Evolutionary conservation across 2,797 vertebrate species (phyloP).

Genomic region (Sebastes umbrosus): DNA sequence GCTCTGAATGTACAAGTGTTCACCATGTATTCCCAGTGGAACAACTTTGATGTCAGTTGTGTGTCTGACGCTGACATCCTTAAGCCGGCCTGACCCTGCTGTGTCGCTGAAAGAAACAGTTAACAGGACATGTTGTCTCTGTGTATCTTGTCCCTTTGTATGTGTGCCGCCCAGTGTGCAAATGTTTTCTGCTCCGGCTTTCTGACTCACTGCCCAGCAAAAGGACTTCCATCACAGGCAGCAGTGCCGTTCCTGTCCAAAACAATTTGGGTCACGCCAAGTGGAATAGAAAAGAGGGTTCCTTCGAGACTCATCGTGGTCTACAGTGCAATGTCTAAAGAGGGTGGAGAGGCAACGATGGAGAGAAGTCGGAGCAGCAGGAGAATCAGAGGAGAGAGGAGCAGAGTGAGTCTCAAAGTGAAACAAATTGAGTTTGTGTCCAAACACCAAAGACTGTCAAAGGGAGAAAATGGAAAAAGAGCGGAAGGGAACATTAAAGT

Average conservation of each 20-base stretch:
- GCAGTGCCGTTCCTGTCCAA: constrained; percentile 34
- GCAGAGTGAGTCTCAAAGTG: background rate
- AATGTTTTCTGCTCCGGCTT: constrained; percentile 46
- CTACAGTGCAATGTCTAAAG: constrained; percentile 22
- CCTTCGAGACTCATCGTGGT: constrained; percentile 20
- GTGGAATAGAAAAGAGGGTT: constrained; percentile 36
- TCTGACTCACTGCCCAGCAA: constrained; percentile 50
- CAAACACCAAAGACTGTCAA: constrained; percentile 8
- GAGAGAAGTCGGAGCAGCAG: background rate
- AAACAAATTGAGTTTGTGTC: constrained; percentile 29
- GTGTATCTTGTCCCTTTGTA: constrained; percentile 38
- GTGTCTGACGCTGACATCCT: constrained; percentile 39
- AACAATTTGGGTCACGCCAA: constrained; percentile 54
- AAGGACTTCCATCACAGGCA: constrained; percentile 45
- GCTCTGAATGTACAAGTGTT: constrained; percentile 47
- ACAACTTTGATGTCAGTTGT: constrained; percentile 43
- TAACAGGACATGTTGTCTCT: constrained; percentile 53
- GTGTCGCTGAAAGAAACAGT: constrained; percentile 39
- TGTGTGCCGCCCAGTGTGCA: constrained; percentile 18
- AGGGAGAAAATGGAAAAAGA: background rate
- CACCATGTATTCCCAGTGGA: constrained; percentile 27
- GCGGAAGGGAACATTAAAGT: background rate
- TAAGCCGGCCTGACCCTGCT: constrained; percentile 28
- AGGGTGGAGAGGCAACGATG: constrained; percentile 1
- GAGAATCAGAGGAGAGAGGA: background rate